These are phyloP conservation scores for Lycodopsis pacificus DNA, from an alignment of 2,797 vertebrate genomes.

Conservation along the genomic window DNA sequence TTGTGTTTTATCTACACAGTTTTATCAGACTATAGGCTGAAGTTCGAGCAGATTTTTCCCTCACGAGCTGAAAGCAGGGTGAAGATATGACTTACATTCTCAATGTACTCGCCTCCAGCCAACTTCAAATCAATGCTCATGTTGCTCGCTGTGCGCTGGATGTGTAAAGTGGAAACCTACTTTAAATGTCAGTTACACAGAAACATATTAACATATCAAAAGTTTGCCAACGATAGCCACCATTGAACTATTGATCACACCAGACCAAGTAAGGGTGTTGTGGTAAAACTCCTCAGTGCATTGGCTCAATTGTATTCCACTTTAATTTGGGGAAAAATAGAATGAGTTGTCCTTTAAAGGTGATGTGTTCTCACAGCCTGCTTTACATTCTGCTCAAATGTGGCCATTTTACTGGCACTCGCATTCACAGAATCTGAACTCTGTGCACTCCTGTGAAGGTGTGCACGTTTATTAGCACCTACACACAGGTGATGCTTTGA, in stretches of 20 bases:
- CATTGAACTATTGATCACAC: neutral
- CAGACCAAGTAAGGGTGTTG: neutral
- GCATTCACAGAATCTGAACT: neutral
- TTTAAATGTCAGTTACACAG: neutral
- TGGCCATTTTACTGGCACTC: conserved; percentile 2
- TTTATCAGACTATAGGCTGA: no score
- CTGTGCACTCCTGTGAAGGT: neutral
- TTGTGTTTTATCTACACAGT: no score
- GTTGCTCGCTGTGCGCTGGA: neutral
- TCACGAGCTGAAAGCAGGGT: neutral
- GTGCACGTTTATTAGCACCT: neutral
- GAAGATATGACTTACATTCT: neutral
- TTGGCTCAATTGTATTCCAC: neutral
- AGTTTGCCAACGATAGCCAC: neutral
- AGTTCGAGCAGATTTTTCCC: neutral
- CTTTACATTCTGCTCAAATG: neutral
- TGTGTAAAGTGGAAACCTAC: neutral
- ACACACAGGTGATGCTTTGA: neutral
- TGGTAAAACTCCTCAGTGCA: neutral
- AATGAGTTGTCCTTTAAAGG: neutral
- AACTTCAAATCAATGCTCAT: neutral
- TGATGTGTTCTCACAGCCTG: neutral
- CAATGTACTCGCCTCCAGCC: neutral
- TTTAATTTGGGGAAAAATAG: neutral
- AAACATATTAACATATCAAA: neutral